Evolutionary conservation across 2,113 vertebrate species (phyloP).

Genomic region (Gymnogyps californianus): DNA sequence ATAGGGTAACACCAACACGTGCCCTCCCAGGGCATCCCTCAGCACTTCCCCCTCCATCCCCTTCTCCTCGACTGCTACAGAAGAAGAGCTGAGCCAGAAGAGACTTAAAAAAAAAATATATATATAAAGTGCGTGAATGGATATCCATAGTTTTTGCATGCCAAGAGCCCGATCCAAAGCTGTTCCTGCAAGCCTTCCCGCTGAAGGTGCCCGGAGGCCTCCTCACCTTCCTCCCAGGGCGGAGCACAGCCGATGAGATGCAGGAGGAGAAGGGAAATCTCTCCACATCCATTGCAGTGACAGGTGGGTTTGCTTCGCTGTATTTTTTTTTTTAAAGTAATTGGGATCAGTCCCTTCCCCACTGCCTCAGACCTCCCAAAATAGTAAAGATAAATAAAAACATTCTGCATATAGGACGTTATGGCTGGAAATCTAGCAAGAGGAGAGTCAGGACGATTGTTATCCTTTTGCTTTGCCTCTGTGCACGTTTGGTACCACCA

Average conservation of each 20-base stretch:
- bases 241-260: accelerated
- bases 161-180: neutral
- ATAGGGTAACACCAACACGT: accelerated
- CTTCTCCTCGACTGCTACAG: neutral
- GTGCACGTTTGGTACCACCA: neutral
- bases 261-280: neutral
- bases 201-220: neutral
- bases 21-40: neutral
- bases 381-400: neutral
- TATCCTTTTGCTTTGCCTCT: neutral
- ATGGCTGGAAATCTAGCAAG: neutral
- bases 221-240: neutral
- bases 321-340: neutral
- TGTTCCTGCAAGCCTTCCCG: neutral
- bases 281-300: accelerated
- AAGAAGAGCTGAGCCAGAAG: neutral
- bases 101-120: neutral
- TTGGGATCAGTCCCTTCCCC: neutral
- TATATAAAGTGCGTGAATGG: neutral
- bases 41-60: too few relatives aligned
- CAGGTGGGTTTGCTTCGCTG: accelerated
- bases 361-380: neutral
- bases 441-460: neutral
- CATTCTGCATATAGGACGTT: neutral
- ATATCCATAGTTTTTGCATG: accelerated